Evolutionary conservation across 1,140 invertebrate genomes (phyloP).

Genomic region (Drosophila bipectinata): DNA sequence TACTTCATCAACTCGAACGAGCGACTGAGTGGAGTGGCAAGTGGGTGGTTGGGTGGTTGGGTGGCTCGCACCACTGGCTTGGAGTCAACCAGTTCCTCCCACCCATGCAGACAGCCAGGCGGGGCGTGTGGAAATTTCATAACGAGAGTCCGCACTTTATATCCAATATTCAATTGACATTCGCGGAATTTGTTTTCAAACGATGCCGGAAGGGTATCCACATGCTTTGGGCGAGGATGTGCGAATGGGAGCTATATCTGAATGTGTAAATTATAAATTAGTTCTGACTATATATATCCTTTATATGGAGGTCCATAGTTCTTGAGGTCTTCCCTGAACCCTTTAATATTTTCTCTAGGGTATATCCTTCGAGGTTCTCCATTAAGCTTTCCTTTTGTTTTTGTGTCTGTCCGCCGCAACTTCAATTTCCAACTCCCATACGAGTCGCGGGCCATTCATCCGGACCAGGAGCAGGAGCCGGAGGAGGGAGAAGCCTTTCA

Average conservation of each 20-base stretch:
- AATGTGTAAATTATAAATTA: not conserved
- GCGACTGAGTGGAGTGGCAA: conserved; percentile 11
- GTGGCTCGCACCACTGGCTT: too few relatives aligned
- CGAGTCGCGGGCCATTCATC: conserved; percentile 42
- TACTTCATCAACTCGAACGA: conserved; percentile 78
- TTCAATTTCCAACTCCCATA: conserved; percentile 66
- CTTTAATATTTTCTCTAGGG: not conserved
- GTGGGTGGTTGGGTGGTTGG: not conserved
- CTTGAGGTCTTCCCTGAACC: too few relatives aligned
- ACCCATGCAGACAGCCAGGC: conserved; percentile 42
- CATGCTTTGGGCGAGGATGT: not conserved
- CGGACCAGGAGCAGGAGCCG: not conserved
- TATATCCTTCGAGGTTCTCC: not conserved
- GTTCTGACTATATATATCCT: too few relatives aligned
- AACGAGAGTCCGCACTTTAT: conserved; percentile 63
- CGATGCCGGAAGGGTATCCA: not conserved
- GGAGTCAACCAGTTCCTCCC: not conserved
- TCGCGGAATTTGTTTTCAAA: conserved; percentile 60
- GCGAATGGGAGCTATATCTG: not conserved
- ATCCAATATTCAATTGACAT: conserved; percentile 80
- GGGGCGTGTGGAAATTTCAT: conserved; percentile 73
- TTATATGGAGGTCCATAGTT: too few relatives aligned
- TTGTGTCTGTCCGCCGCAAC: conserved; percentile 30
- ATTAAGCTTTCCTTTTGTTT: not conserved
- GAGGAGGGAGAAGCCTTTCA: not conserved